Conservation (phyloP, 2,113 vertebrate genomes). For the Cariama cristata region DNA sequence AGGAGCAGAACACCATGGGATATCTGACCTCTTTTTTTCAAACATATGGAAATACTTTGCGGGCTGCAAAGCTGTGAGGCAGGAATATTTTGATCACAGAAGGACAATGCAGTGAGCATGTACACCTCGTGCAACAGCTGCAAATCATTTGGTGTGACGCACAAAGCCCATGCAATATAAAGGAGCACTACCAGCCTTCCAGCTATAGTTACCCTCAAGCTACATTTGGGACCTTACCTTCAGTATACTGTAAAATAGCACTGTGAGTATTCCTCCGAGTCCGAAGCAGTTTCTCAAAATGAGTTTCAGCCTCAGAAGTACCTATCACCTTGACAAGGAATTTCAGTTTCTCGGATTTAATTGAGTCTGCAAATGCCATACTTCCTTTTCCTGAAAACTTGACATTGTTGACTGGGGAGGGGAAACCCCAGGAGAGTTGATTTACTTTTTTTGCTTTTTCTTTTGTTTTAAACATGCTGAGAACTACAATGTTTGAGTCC, state of each 20-base stretch:
- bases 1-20: rapidly evolving
- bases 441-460: background rate
- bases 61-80: background rate
- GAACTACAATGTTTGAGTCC: background rate
- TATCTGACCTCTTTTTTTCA: background rate
- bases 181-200: background rate
- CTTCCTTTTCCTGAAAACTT: conserved; percentile 7
- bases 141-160: background rate
- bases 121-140: background rate
- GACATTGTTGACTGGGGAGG: background rate
- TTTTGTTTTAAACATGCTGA: background rate
- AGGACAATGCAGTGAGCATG: background rate
- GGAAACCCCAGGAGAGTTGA: background rate
- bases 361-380: background rate
- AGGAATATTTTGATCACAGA: background rate
- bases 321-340: background rate
- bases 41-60: background rate
- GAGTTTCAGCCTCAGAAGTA: background rate
- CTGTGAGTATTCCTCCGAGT: background rate
- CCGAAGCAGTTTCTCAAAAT: background rate
- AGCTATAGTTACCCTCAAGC: background rate
- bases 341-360: background rate
- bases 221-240: background rate
- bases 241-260: background rate
- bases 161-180: background rate